Evolutionary conservation across 2,797 vertebrate genomes (phyloP).

Genomic region (Helicolenus hilgendorfi): DNA sequence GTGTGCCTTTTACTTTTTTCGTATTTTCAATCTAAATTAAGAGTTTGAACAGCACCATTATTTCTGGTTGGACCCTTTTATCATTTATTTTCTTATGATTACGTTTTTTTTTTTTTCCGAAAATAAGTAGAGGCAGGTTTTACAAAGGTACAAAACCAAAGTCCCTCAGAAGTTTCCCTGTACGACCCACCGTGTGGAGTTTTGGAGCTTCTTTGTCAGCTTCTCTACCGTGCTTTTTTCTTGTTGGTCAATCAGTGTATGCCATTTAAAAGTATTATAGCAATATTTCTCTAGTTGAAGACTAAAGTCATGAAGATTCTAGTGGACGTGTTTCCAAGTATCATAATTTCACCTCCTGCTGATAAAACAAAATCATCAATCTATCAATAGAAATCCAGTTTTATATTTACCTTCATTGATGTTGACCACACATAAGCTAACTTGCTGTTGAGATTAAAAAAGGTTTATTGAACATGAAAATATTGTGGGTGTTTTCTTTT

Average conservation of each 20-base stretch:
- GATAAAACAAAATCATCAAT: slow-evolving; percentile 80
- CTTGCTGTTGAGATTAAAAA: slow-evolving; percentile 93
- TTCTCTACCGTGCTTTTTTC: slow-evolving; percentile 79
- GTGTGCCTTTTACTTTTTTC: slow-evolving; percentile 94
- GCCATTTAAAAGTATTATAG: slow-evolving; percentile 96
- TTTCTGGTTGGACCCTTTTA: slow-evolving; percentile 67
- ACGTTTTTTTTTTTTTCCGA: slow-evolving; percentile 40
- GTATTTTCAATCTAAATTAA: slow-evolving; percentile 86
- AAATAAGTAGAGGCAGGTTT: slow-evolving; percentile 89
- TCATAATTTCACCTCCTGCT: slow-evolving; percentile 89
- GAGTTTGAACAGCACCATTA: slow-evolving; percentile 79
- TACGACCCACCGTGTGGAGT: slow-evolving; percentile 88
- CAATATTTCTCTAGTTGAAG: slow-evolving; percentile 95
- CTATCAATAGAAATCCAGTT: slow-evolving; percentile 87
- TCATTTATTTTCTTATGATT: slow-evolving; percentile 62
- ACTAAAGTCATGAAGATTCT: slow-evolving; percentile 87
- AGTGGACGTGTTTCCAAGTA: slow-evolving; percentile 89
- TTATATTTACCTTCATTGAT: slow-evolving; percentile 89
- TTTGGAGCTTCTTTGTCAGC: slow-evolving; percentile 84
- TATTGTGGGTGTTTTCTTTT: slow-evolving; percentile 14
- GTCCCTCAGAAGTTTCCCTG: slow-evolving; percentile 92
- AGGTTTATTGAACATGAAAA: slow-evolving; percentile 87
- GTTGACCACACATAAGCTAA: slow-evolving; percentile 94
- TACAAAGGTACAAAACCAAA: slow-evolving; percentile 96
- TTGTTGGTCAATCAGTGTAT: slow-evolving; percentile 88